These are phyloP conservation scores for Emydoidea blandingii DNA, from an alignment of 2,797 vertebrate species.

Conservation along the genomic window DNA sequence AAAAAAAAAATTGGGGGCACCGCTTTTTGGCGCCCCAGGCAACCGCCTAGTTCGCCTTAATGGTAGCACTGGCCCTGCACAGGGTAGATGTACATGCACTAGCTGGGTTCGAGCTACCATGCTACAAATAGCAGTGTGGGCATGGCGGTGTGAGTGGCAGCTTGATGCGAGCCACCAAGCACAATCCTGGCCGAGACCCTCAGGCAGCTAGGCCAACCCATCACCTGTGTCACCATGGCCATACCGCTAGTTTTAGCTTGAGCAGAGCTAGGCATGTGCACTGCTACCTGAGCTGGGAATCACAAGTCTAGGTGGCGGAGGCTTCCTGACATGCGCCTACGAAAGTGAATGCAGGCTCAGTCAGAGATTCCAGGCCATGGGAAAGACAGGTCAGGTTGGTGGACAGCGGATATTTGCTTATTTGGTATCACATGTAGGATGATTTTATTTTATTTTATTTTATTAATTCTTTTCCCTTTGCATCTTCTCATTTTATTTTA, in stretches of 20 bases:
- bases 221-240: too few species aligned
- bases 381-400: not conserved
- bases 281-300: not conserved
- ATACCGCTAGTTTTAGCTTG: too few species aligned
- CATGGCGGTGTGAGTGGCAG: too few species aligned
- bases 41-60: too few species aligned
- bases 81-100: not conserved
- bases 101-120: too few species aligned
- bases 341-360: not conserved
- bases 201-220: too few species aligned
- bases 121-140: too few species aligned
- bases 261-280: not conserved
- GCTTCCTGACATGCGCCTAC: too few species aligned
- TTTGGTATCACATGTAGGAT: not conserved
- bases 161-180: too few species aligned
- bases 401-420: not conserved
- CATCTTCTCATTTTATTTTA: not conserved
- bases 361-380: not conserved
- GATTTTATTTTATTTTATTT: not conserved
- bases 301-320: not conserved
- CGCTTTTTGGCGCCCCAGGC: too few species aligned
- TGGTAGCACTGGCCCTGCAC: accelerated
- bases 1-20: too few species aligned
- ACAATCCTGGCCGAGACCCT: too few species aligned
- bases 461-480: not conserved